Percentiles rank a stretch among this genome's conserved stretches.
Evolutionary conservation across 2,113 vertebrate genomes (phyloP).

Genomic region (Salvelinus alpinus): DNA sequence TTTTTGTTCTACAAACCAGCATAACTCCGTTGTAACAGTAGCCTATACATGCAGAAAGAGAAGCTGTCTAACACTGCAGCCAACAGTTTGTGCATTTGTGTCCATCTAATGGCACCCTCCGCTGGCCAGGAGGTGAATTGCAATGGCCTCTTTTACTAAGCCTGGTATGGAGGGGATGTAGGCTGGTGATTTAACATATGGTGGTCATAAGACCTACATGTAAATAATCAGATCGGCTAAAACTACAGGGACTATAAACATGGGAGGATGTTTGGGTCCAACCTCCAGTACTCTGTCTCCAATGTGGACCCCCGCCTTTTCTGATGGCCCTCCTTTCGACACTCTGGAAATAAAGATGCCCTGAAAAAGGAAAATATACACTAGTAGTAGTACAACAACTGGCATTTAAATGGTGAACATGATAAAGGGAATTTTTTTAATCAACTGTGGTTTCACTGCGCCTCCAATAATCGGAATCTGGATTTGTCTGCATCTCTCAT

Average conservation of each 20-base stretch:
- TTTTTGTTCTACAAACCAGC: neutral
- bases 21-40: neutral
- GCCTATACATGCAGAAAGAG: neutral
- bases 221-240: neutral
- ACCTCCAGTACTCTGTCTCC: slow-evolving; percentile 77
- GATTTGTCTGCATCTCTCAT: neutral
- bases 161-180: neutral
- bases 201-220: neutral
- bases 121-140: slow-evolving; percentile 47
- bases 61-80: neutral
- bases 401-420: neutral
- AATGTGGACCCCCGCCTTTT: slow-evolving; percentile 72
- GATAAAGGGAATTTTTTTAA: neutral
- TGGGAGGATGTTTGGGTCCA: neutral
- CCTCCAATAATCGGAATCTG: neutral
- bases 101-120: slow-evolving; percentile 53
- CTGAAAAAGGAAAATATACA: slow-evolving; percentile 46
- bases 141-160: neutral
- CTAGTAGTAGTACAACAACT: neutral
- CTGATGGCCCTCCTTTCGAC: slow-evolving; percentile 68
- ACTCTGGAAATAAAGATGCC: slow-evolving; percentile 75
- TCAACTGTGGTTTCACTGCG: too few species aligned
- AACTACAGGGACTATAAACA: slow-evolving; percentile 1
- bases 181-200: neutral
- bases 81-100: neutral